Base-by-base conservation (phyloP, 2,797 vertebrate genomes). In the Sebastiscus tertius region DNA sequence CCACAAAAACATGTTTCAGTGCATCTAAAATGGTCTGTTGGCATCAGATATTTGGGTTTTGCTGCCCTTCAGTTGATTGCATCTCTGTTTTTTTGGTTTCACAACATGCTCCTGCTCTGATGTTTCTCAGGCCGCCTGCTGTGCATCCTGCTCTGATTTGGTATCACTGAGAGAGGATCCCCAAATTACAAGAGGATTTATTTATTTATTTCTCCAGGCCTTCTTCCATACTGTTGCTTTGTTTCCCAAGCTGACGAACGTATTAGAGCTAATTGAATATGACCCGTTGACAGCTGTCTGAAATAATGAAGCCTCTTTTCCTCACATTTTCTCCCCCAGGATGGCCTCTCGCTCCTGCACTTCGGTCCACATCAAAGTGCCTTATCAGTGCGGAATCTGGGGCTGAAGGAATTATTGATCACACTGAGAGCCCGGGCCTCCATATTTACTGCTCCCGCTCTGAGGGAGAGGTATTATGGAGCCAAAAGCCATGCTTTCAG, bases 381-480 rank as follows among this genome's bases (percentile, higher is more conserved):
- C 85, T 80, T 77, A 91, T 92, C 86, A 85, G 85, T 65, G 80
- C 34, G 63, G 80, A 90, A 92, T 91, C 87, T 86, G 88, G 72
- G 80, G 84, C 91, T 90, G 88, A 80, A 89, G 87, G 89, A 90
- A 86, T 90, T 93, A 93, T 93, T 90, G 92, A 94, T 93, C 84
- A 85, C 22, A 5, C 84, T 86, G 90, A 93, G 86, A 91, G 83
- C 77, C 52, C 11, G 4, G 18, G 75, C 76, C 54, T 63, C 77
- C 69, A 74, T 82, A 79, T 90, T 89, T 82, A 87, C 79, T 63
- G 72, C 79, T 18, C 39, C 74, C 75, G 82, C 70, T 54, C 71
- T 4, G 60, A 49, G 20, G 71, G 56, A 69, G 79, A 77, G 75
- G 65, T 27, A 67, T 87, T 78, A 89, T 29, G 71, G 71, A 84